Evolutionary conservation across 2,797 vertebrate species (phyloP), one percentile per base, ranked within the genome.

Genomic region (Epinephelus coioides): DNA sequence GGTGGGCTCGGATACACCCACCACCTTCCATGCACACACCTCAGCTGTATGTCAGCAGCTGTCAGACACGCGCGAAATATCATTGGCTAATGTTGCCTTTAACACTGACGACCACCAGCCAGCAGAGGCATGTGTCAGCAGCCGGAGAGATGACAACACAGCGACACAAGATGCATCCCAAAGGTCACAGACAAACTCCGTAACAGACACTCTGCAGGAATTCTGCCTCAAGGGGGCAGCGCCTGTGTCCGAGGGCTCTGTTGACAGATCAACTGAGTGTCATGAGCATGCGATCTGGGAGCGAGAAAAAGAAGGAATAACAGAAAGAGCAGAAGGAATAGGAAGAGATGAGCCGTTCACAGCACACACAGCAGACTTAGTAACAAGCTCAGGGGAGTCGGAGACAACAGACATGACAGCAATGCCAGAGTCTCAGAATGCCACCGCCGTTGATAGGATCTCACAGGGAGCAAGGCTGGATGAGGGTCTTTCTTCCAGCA

Each of bases 371-470:
- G 83, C 85, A 64, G 86, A 90, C 89, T 88, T 72, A 8, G 85
- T 89, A 90, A 90, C 92, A 89, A 91, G 91, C 93, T 91, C 88
- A 79, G 89, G 87, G 89, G 93, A 92, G 82, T 86, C 46, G 2
- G 81, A 90, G 83, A 87, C 88, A 87, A 89, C 89, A 80, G 88
- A 88, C 76, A 82, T 82, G 84, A 82, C 90, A 81, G 89, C 78
- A 73, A 81, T 61, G 86, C 71, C 76, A 63, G 81, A 90, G 73
- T 83, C 86, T 90, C 84, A 55, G 88, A 94, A 93, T 87, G 91
- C 88, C 89, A 89, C 50, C 73, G 50, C 63, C 23, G 69, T 30
- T 86, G 91, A 94, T 91, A 90, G 64, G 78, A 93, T 94, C 90
- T 94, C 88, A 73, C 86, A 73, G 72, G 85, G 89, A 91, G 91